A percentile compares a stretch with the other conserved stretches of the same genome.
These are phyloP conservation scores for Xiphophorus maculatus DNA, from an alignment of 2,113 vertebrate species.

Conservation along the genomic window DNA sequence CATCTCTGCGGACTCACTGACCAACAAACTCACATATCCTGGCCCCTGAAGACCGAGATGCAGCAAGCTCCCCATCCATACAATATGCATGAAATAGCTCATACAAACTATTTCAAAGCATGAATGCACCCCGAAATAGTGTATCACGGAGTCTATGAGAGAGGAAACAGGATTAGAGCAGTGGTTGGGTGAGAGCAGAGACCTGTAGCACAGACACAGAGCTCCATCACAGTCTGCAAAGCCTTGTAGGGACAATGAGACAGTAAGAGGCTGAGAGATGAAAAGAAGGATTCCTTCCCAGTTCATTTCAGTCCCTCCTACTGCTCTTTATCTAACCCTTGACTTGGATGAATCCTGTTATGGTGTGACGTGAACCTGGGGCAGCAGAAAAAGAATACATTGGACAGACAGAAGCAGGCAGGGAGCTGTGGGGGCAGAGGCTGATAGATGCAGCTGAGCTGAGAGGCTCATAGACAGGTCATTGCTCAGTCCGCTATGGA, in stretches of 20 bases:
- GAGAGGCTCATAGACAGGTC: conserved; percentile 17
- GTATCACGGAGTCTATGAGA: conserved; percentile 55
- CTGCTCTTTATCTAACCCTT: conserved; percentile 68
- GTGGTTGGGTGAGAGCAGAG: conserved; percentile 44
- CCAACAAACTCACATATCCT: conserved; percentile 27
- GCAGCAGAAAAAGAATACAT: conserved; percentile 30
- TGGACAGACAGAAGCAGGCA: conserved; percentile 26
- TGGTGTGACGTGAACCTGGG: conserved; percentile 60
- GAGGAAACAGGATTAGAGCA: conserved; percentile 68
- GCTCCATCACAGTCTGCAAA: conserved; percentile 44
- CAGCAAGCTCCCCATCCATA: conserved; percentile 29
- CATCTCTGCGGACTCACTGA: conserved; percentile 34
- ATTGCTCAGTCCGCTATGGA: neutral
- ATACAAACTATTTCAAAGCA: conserved; percentile 45
- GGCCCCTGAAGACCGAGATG: conserved; percentile 24
- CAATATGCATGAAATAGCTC: conserved; percentile 58
- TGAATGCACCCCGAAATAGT: conserved; percentile 51
- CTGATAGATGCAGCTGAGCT: conserved; percentile 28
- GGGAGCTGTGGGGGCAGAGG: neutral
- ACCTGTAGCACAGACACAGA: conserved; percentile 44
- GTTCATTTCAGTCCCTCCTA: conserved; percentile 51
- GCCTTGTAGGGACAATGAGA: conserved; percentile 36
- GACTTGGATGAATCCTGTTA: conserved; percentile 67
- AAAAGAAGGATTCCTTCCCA: conserved; percentile 51
- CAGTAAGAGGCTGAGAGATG: conserved; percentile 48